phyloP scores from a whole-genome alignment of 2,888 invertebrate genomes.

The Teleiodes luculella region DNA sequence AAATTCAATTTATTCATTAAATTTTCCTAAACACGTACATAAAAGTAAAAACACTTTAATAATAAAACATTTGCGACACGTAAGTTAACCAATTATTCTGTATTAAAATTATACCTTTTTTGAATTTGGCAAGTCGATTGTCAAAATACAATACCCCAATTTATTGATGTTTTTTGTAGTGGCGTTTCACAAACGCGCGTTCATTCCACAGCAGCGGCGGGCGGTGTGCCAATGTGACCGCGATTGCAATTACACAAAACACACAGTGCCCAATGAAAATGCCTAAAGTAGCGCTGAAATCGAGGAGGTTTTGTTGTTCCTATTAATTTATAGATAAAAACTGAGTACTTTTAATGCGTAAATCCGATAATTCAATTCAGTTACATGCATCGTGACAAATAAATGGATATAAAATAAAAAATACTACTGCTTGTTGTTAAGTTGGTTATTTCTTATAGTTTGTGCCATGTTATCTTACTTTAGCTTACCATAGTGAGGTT shows the following conservation, averaged over 20 bases:
- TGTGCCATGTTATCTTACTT: too few relatives aligned
- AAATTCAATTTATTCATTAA: too few relatives aligned
- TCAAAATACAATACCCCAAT: not conserved
- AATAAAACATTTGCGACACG: too few relatives aligned
- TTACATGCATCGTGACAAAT: too few relatives aligned
- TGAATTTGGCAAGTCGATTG: not conserved
- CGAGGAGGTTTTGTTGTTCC: slow-evolving; percentile 5
- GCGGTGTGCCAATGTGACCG: slow-evolving; percentile 17
- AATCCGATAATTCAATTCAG: too few relatives aligned
- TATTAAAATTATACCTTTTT: not conserved
- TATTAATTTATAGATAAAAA: not conserved
- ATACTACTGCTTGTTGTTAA: too few relatives aligned
- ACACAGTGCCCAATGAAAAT: not conserved
- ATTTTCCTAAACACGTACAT: too few relatives aligned
- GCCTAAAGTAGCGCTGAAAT: slow-evolving; percentile 1
- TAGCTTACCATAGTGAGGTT: too few relatives aligned
- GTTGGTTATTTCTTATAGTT: too few relatives aligned
- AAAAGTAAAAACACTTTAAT: too few relatives aligned
- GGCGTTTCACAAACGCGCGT: slow-evolving; percentile 22
- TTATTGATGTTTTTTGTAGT: not conserved
- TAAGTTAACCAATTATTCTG: not conserved
- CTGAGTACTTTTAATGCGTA: too few relatives aligned
- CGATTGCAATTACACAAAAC: slow-evolving; percentile 1
- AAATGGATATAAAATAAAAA: too few relatives aligned
- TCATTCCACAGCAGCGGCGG: slow-evolving; percentile 30